Evolutionary conservation across 1,140 invertebrate genomes (phyloP), one percentile per base, ranked within the genome.

Genomic region (Ericerus pela): DNA sequence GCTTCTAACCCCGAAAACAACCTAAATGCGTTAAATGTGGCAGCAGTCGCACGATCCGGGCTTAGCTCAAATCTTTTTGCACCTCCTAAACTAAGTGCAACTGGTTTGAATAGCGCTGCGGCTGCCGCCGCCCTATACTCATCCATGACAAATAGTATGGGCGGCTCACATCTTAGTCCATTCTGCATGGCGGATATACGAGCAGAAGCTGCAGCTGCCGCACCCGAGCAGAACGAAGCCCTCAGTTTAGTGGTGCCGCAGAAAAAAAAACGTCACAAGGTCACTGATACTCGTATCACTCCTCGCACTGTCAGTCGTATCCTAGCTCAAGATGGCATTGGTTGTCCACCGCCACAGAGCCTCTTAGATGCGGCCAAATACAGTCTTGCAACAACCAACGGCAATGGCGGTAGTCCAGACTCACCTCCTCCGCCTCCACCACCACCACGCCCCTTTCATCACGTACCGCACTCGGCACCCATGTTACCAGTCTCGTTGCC

Each of bases 251-350:
- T 96, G 24, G 89, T 96, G 58, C 85, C 86, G 24, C 88, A 89
- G 0, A 95, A 95, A 72, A 93, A 92, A 74, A 96, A 95, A 73
- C 76, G 92, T 18, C 92, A 96, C 68, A 96, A 96, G 81, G 86
- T 96, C 55, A 96, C 92, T 14, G 92, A 96, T 68, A 95, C 92
- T 36, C 78, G 93, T 58, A 88, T 96, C 56, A 95, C 91, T 10
- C 91, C 92, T 3, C 76, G 88, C 56, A 90, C 88, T 31, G 86
- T 91, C 10, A 88, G 84, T 65, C 77, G 88, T 58, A 85, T 91
- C 57, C 69, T 91, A 56, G 85, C 85, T 54, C 84, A 83, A 67
- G 85, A 88, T 61, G 82, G 82, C 24, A 78, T 79, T 61, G 79
- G 78, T 28, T 77, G 79, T 59, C 76, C 79, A 20, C 76, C 78